These are phyloP conservation scores for Patagioenas fasciata DNA, from an alignment of 2,113 vertebrate species.

Conservation along the genomic window DNA sequence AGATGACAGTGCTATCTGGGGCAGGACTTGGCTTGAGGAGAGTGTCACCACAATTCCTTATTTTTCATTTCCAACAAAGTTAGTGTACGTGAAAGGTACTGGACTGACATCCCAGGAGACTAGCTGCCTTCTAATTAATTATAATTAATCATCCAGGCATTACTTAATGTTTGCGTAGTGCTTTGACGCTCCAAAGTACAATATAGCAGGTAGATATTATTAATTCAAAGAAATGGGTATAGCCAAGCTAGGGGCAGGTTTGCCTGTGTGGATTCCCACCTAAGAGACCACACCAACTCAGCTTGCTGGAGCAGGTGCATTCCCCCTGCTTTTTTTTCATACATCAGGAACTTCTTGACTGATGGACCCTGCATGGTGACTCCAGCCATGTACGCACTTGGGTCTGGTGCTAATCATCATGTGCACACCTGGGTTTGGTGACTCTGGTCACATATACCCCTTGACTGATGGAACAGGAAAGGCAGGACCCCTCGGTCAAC, in stretches of 20 bases:
- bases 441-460: too few relatives aligned
- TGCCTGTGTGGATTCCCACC: background rate
- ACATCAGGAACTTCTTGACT: too few relatives aligned
- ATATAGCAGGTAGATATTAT: background rate
- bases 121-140: slow-evolving; percentile 44
- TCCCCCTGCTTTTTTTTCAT: too few relatives aligned
- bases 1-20: slow-evolving; percentile 58
- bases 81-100: background rate
- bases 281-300: background rate
- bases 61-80: slow-evolving; percentile 29
- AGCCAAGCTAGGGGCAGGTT: background rate
- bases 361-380: too few relatives aligned
- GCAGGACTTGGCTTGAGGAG: slow-evolving; percentile 56
- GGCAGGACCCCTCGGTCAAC: too few relatives aligned
- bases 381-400: too few relatives aligned
- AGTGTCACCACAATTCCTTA: slow-evolving; percentile 24
- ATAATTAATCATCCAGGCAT: slow-evolving; percentile 64
- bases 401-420: too few relatives aligned
- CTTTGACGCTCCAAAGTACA: slow-evolving; percentile 32
- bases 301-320: too few relatives aligned
- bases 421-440: too few relatives aligned
- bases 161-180: slow-evolving; percentile 58
- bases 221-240: background rate
- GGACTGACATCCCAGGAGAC: slow-evolving; percentile 42
- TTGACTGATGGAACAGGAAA: too few relatives aligned